Conservation (phyloP, 2,113 vertebrate species). For the Prionailurus bengalensis region DNA sequence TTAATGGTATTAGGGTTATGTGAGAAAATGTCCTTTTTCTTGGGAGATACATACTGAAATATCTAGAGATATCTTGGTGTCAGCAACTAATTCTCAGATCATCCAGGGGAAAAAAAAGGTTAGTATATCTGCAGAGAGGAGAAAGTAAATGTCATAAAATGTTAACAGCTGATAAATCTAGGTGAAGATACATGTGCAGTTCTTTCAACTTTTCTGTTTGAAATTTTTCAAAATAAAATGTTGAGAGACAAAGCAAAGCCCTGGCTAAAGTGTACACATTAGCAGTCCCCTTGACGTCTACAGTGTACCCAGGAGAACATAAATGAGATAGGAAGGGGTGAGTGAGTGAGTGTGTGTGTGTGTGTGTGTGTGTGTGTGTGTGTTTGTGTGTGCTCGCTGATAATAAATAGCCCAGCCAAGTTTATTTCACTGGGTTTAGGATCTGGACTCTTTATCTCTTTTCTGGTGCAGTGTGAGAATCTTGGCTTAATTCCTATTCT, state of each 20-base stretch:
- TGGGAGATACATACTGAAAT: neutral
- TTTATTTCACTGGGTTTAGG: neutral
- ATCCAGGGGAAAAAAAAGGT: neutral
- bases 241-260: slow-evolving; percentile 11
- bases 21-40: neutral
- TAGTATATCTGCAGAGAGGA: neutral
- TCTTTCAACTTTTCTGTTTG: slow-evolving; percentile 24
- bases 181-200: neutral
- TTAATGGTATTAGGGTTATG: neutral
- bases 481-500: slow-evolving; percentile 50
- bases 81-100: neutral
- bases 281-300: neutral
- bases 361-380: neutral
- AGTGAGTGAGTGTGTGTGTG: neutral
- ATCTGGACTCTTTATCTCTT: neutral
- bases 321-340: neutral
- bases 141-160: neutral
- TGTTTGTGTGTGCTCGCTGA: neutral
- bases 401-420: neutral
- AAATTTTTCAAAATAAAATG: slow-evolving; percentile 22
- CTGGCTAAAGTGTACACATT: neutral
- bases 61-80: neutral
- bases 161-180: neutral
- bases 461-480: neutral
- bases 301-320: neutral